These are phyloP conservation scores for Battus philenor DNA, from an alignment of 1,140 invertebrate genomes.

Conservation along the genomic window DNA sequence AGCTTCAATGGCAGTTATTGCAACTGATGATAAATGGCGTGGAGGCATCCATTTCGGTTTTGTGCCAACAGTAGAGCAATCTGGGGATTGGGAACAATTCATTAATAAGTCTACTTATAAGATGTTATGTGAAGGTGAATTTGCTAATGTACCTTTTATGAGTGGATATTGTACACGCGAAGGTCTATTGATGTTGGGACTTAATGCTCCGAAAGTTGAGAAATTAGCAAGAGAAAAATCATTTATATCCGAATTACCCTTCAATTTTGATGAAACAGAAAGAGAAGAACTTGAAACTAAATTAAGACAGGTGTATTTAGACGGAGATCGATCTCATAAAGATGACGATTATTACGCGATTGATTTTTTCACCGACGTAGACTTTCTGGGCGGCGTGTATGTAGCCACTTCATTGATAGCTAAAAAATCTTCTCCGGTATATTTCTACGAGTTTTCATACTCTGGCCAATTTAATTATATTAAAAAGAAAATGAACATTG, in stretches of 20 bases:
- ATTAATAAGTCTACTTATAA: slow-evolving; percentile 50
- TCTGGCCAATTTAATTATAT: slow-evolving; percentile 62
- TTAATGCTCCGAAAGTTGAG: slow-evolving; percentile 25
- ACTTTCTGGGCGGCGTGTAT: slow-evolving; percentile 58
- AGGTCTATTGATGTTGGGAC: slow-evolving; percentile 44
- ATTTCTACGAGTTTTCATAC: slow-evolving; percentile 66
- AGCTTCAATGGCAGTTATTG: slow-evolving; percentile 32
- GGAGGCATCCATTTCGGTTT: slow-evolving; percentile 61
- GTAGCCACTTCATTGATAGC: slow-evolving; percentile 46
- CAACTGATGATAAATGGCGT: slow-evolving; percentile 22
- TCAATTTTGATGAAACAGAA: slow-evolving; percentile 36
- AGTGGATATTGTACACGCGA: slow-evolving; percentile 58
- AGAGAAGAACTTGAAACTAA: slow-evolving; percentile 39
- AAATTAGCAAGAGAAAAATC: slow-evolving; percentile 43
- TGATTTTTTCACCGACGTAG: slow-evolving; percentile 61
- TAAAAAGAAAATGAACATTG: slow-evolving; percentile 43
- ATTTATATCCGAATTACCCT: slow-evolving; percentile 47
- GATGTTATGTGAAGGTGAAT: slow-evolving; percentile 44
- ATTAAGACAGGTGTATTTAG: slow-evolving; percentile 53
- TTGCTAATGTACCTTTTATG: slow-evolving; percentile 62
- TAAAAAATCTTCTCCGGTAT: slow-evolving; percentile 49
- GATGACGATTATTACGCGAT: slow-evolving; percentile 53
- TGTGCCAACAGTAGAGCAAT: slow-evolving; percentile 57
- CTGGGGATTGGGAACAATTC: slow-evolving; percentile 60
- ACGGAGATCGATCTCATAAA: slow-evolving; percentile 32